These are phyloP conservation scores for Drosophila diplacantha DNA, from an alignment of 2,888 invertebrate species.

Conservation along the genomic window DNA sequence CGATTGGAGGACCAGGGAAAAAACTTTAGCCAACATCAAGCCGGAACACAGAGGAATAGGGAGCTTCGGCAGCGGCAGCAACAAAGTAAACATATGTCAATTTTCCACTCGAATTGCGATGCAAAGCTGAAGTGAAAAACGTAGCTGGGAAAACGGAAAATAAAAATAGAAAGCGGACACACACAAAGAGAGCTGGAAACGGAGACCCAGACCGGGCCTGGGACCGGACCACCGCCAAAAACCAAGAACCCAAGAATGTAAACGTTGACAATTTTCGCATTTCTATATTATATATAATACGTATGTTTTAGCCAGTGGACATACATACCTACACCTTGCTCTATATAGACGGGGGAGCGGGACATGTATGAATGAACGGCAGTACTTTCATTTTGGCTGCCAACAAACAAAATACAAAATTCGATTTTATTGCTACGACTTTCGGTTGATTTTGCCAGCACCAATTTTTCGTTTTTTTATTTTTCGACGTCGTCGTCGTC, in stretches of 20 bases:
- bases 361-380: constrained; percentile 22
- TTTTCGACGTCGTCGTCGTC: constrained; percentile 15
- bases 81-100: constrained; percentile 74
- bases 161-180: constrained; percentile 43
- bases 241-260: constrained; percentile 56
- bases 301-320: constrained; percentile 17
- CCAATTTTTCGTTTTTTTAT: constrained; percentile 7
- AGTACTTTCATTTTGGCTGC: constrained; percentile 59
- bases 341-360: background rate
- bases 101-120: constrained; percentile 73
- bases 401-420: constrained; percentile 57
- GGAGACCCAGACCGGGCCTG: constrained; percentile 18
- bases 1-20: constrained; percentile 24
- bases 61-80: constrained; percentile 40
- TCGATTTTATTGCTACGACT: constrained; percentile 58
- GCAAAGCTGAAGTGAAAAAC: constrained; percentile 68
- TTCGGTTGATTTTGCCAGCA: constrained; percentile 23
- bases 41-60: constrained; percentile 21
- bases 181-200: constrained; percentile 7
- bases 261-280: constrained; percentile 50
- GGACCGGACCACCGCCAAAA: constrained; percentile 23
- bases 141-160: constrained; percentile 49
- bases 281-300: constrained; percentile 33
- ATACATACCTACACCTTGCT: constrained; percentile 12
- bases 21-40: constrained; percentile 32